A percentile compares a stretch with the other conserved stretches of the same genome.
Evolutionary conservation across 1,140 invertebrate species (phyloP).

Genomic region (Delia radicum): DNA sequence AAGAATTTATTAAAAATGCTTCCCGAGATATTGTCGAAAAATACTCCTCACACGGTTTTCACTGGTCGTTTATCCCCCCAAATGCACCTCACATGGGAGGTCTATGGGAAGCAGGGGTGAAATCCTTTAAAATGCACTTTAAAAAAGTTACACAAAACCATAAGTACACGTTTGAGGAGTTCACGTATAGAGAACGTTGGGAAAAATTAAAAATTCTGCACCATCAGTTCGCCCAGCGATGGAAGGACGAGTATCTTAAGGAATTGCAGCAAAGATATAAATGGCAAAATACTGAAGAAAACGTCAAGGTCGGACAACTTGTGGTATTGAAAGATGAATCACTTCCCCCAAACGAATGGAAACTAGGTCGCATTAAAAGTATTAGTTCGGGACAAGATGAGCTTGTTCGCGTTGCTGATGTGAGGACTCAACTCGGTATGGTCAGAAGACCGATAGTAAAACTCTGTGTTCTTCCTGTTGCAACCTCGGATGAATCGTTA

Average conservation of each 20-base stretch:
- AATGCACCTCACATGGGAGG: conserved; percentile 39
- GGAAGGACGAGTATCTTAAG: background rate
- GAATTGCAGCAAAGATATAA: background rate
- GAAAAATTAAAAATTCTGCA: background rate
- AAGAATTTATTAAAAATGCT: background rate
- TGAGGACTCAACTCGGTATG: background rate
- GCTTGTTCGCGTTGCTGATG: background rate
- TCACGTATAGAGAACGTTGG: background rate
- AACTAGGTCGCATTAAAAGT: conserved; percentile 40
- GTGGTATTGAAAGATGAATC: background rate
- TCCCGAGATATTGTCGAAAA: background rate
- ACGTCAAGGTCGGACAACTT: background rate
- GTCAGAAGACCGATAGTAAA: background rate
- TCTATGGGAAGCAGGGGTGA: conserved; percentile 34
- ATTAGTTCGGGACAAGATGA: background rate
- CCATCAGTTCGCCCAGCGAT: background rate
- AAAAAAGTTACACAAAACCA: background rate
- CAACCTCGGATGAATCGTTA: background rate
- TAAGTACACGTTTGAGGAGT: conserved; percentile 23
- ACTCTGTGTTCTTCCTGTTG: background rate
- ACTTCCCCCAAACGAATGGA: conserved; percentile 41
- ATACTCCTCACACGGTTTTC: background rate
- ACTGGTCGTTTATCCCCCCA: background rate
- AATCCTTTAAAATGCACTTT: conserved; percentile 5
- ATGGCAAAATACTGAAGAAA: background rate